Evolutionary conservation across 2,888 invertebrate genomes (phyloP).

Genomic region (Hipparchia semele): DNA sequence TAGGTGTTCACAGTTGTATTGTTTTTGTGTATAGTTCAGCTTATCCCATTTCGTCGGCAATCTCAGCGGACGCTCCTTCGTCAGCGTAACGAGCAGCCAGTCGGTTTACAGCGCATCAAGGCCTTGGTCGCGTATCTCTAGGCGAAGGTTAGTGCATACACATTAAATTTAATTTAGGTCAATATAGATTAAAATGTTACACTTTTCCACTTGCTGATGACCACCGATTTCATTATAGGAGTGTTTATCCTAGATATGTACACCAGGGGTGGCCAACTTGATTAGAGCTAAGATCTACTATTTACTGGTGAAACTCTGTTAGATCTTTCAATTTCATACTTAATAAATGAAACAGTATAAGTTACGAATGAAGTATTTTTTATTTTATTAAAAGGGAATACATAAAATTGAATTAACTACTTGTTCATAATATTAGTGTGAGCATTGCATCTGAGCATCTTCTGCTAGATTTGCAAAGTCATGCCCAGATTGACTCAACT

Average conservation of each 20-base stretch:
- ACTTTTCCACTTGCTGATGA: background rate
- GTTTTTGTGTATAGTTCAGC: constrained; percentile 75
- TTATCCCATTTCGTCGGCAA: constrained; percentile 83
- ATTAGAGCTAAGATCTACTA: background rate
- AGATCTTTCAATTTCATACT: no score
- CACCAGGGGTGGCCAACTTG: background rate
- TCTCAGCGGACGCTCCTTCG: constrained; percentile 84
- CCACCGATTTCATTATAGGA: background rate
- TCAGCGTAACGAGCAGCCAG: constrained; percentile 83
- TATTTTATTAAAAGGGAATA: no score
- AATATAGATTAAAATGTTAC: constrained; percentile 10
- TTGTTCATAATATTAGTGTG: no score
- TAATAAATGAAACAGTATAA: no score
- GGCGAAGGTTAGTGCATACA: constrained; percentile 85
- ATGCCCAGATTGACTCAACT: no score
- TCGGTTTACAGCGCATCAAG: constrained; percentile 84
- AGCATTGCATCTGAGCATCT: no score
- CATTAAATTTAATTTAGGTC: constrained; percentile 16
- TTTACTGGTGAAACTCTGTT: no score
- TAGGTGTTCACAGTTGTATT: constrained; percentile 35
- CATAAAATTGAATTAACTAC: no score
- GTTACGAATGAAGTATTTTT: no score
- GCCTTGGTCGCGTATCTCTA: constrained; percentile 86
- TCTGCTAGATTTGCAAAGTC: no score
- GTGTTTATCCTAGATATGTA: background rate